Conservation (phyloP, 1,140 invertebrate genomes). For the Leptinotarsa undecemlineata region DNA sequence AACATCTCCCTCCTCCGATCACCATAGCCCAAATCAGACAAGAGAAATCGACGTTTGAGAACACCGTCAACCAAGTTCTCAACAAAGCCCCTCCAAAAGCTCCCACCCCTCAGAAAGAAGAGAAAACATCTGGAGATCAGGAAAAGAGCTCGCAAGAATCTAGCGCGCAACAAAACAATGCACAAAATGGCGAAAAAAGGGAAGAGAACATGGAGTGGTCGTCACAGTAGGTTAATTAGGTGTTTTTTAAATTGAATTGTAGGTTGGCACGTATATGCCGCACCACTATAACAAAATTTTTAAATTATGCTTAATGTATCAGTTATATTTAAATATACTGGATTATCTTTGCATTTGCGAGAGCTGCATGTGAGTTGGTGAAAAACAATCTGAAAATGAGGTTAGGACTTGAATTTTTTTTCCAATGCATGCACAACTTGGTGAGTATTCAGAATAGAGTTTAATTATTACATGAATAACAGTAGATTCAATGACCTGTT, state of each 20-base stretch:
- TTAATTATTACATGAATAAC: too few species aligned
- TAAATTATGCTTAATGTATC: constrained; percentile 23
- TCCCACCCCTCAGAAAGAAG: constrained; percentile 58
- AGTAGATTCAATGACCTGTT: too few species aligned
- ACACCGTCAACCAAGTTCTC: constrained; percentile 70
- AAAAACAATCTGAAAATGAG: too few species aligned
- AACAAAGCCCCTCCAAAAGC: constrained; percentile 86
- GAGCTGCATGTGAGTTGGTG: background rate
- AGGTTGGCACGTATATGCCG: background rate
- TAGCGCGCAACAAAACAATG: constrained; percentile 34
- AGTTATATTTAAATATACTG: constrained; percentile 9
- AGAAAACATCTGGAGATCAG: constrained; percentile 49
- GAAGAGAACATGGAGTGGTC: constrained; percentile 52
- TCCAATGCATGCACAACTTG: too few species aligned
- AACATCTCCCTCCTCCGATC: constrained; percentile 71
- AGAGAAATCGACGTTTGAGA: constrained; percentile 73
- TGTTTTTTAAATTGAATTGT: constrained; percentile 22
- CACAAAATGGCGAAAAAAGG: constrained; percentile 28
- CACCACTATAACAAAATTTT: constrained; percentile 18
- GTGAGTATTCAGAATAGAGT: too few species aligned
- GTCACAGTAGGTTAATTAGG: constrained; percentile 37
- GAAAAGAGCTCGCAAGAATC: constrained; percentile 37
- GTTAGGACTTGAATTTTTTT: too few species aligned
- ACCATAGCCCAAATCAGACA: constrained; percentile 75
- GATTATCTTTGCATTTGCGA: background rate